A percentile compares a stretch with the other conserved stretches of the same genome.
Evolutionary conservation across 2,888 invertebrate species (phyloP).

Genomic region (Campoplex nolae): DNA sequence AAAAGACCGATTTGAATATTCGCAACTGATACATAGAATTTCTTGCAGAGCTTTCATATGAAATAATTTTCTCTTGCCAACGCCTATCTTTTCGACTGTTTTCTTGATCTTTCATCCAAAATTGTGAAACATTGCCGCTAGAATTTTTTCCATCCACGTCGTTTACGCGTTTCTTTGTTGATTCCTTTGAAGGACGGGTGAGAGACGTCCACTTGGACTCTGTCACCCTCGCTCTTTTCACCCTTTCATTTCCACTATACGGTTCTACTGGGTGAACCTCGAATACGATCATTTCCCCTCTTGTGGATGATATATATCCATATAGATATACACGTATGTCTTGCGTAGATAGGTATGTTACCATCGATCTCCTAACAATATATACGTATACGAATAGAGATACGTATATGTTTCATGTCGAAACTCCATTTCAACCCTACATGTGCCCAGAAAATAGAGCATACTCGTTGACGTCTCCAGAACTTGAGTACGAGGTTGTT

Average conservation of each 20-base stretch:
- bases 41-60: not conserved
- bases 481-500: slow-evolving; percentile 73
- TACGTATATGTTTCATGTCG: slow-evolving; percentile 33
- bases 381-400: not conserved
- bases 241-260: slow-evolving; percentile 45
- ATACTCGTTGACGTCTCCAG: slow-evolving; percentile 62
- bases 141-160: slow-evolving; percentile 24
- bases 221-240: slow-evolving; percentile 52
- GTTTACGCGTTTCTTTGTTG: slow-evolving; percentile 46
- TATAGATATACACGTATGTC: not conserved
- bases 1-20: not conserved
- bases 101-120: slow-evolving; percentile 3
- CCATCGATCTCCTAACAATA: not conserved
- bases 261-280: slow-evolving; percentile 44
- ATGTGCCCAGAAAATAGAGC: slow-evolving; percentile 39
- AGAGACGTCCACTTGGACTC: slow-evolving; percentile 43
- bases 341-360: not conserved
- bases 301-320: not conserved
- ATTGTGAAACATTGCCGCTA: slow-evolving; percentile 21
- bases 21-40: not conserved
- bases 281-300: slow-evolving; percentile 44
- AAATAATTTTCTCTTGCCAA: not conserved
- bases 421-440: slow-evolving; percentile 23
- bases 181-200: slow-evolving; percentile 43
- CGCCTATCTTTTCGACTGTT: slow-evolving; percentile 26